phyloP scores from a whole-genome alignment of 1,140 invertebrate genomes.

The Aphidius gifuensis region DNA sequence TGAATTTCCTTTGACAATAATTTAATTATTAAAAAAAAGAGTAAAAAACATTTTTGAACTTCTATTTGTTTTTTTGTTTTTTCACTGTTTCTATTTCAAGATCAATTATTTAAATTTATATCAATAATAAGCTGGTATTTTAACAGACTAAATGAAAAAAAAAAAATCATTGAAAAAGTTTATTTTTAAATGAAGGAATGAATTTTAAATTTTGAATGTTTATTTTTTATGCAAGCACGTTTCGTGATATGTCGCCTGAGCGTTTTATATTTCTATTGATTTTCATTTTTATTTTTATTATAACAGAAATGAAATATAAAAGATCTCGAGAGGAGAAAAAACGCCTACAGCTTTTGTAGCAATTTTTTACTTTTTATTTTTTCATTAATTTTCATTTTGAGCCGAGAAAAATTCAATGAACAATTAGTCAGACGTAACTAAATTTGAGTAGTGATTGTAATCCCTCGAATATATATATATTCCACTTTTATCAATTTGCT shows the following conservation, averaged over 20 bases:
- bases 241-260: not conserved
- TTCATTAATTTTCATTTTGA: constrained; percentile 6
- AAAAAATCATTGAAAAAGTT: no score
- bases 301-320: not conserved
- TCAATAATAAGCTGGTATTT: no score
- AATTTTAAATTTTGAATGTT: no score
- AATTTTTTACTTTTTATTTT: not conserved
- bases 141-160: no score
- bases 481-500: constrained; percentile 1
- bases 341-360: not conserved
- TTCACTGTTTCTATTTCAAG: no score
- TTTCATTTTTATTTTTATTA: not conserved
- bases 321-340: not conserved
- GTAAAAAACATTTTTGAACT: no score
- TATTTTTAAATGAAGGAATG: no score
- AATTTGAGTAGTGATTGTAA: constrained; percentile 19
- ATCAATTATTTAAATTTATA: no score
- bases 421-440: constrained; percentile 3
- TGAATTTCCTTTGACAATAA: no score
- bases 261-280: not conserved
- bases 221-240: no score
- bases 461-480: constrained; percentile 3
- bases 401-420: constrained; percentile 9
- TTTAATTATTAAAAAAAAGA: no score
- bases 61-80: no score